Base-by-base conservation (phyloP, 2,888 invertebrate species). In the Drosophila prolongata region DNA sequence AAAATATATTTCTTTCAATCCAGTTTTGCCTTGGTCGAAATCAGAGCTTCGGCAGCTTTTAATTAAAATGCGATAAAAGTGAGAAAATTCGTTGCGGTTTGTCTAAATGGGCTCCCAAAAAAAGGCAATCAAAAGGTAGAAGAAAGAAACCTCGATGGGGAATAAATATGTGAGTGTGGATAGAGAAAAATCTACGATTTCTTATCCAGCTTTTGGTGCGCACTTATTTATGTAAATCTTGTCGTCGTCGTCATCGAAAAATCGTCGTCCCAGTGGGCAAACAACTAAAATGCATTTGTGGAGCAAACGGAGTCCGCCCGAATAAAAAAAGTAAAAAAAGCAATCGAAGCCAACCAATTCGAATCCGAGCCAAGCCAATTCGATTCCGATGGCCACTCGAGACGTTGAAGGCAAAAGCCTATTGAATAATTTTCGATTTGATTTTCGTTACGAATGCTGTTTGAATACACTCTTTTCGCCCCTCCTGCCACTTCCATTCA, bases 151-250 rank as follows among this genome's bases (percentile, higher is more conserved):
- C 10, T 35, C 40, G 40, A 44, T 59, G 42, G 38, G 46, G 67
- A 14, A 62, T 24, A 46, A 52, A 40, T 46, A 59, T 46, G 59
- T 53, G 62, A 47, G 35, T 27, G 55, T 27, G 65, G 24, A 27
- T 47, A 19, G 46, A 38, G 27, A 60, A 72, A 76, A 76, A 50
- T 35, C 70, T 74, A 69, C 76, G 79, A 74, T 81, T 77, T 68
- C 71, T 79, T 85, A 81, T 76, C 75, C 76, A 78, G 61, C 55
- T 75, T 77, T 60, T 61, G 79, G 59, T 56, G 67, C 75, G 77
- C 83, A 86, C 83, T 86, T 83, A 86, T 83, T 83, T 83, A 83
- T 83, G 86, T 83, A 86, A 83, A 83, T 86, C 79, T 83, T 55
- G 60, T 75, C 54, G 59, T 52, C 61, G 50, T 61, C 58, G 49